Evolutionary conservation across 2,797 vertebrate genomes (phyloP).

Genomic region (Masticophis lateralis): DNA sequence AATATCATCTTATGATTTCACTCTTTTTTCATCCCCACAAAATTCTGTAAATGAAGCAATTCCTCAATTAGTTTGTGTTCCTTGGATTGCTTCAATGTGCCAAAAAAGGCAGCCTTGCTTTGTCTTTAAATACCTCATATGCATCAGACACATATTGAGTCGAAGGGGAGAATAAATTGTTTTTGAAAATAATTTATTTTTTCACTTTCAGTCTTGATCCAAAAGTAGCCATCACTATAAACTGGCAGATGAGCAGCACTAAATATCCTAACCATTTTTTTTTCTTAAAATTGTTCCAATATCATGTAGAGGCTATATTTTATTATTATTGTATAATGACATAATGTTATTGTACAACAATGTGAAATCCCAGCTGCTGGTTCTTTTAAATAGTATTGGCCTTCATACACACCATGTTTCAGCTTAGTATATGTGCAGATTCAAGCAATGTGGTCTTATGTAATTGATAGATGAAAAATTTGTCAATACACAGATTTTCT

Average conservation of each 20-base stretch:
- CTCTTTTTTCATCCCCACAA: background rate
- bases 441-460: background rate
- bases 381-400: background rate
- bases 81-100: background rate
- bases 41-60: background rate
- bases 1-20: conserved; percentile 32
- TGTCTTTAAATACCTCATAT: conserved; percentile 19
- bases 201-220: conserved; percentile 20
- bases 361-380: background rate
- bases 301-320: background rate
- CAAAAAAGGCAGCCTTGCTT: conserved; percentile 19
- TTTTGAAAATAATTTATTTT: background rate
- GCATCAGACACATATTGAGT: background rate
- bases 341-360: background rate
- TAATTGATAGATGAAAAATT: background rate
- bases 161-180: conserved; percentile 1
- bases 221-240: background rate
- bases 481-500: background rate
- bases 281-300: background rate
- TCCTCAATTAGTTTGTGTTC: conserved; percentile 21
- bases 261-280: background rate
- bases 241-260: background rate
- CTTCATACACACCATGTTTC: background rate
- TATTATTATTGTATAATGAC: background rate
- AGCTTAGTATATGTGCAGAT: background rate